phyloP scores from a whole-genome alignment of 2,797 vertebrate genomes.

The Fistularia commersonii region DNA sequence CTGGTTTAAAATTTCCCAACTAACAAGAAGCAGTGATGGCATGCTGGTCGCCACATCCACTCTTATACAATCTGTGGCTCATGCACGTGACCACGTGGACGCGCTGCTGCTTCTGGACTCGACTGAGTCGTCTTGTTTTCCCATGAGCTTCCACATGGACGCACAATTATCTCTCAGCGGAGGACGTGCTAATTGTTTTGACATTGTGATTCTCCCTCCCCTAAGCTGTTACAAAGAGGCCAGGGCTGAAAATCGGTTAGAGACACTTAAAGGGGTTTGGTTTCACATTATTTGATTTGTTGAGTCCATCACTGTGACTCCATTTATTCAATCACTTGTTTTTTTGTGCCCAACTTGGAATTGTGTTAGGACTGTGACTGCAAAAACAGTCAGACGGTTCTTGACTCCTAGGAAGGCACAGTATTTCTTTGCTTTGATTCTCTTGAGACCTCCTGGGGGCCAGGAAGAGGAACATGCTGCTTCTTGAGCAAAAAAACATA shows the following conservation, averaged over 20 bases:
- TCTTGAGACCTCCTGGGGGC: neutral
- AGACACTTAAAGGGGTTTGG: conserved; percentile 1
- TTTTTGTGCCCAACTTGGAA: too few species aligned
- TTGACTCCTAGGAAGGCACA: neutral
- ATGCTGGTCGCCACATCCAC: neutral
- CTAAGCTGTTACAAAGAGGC: neutral
- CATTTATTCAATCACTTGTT: neutral
- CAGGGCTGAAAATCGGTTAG: conserved; percentile 2
- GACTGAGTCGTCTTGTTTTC: neutral
- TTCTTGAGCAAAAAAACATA: too few species aligned
- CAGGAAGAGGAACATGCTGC: neutral
- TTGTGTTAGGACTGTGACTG: too few species aligned
- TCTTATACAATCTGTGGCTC: neutral
- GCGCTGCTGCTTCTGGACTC: neutral
- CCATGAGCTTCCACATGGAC: neutral
- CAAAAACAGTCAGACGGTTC: too few species aligned
- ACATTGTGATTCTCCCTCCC: conserved; percentile 17
- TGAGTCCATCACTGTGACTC: neutral
- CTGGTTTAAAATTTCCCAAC: too few species aligned
- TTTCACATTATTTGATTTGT: conserved; percentile 13
- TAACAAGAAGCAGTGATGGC: too few species aligned
- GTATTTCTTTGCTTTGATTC: neutral
- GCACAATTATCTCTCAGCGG: conserved; percentile 3
- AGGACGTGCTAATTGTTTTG: conserved; percentile 15
- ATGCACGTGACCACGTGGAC: conserved; percentile 1